Percentiles rank a stretch among this genome's conserved stretches.
Conservation (phyloP, 2,113 vertebrate genomes). For the Hirundichthys speculiger region DNA sequence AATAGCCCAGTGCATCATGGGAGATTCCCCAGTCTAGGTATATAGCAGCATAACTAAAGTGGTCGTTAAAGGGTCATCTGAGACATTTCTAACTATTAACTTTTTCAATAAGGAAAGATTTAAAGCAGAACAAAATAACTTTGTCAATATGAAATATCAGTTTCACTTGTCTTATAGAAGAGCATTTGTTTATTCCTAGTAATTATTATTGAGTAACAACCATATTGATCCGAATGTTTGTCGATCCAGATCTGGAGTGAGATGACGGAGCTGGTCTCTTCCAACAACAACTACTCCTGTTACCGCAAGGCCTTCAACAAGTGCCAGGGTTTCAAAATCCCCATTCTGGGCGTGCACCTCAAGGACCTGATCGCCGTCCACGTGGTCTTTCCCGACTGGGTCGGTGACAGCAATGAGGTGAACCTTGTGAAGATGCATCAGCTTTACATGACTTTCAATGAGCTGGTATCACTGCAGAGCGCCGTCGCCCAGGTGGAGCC, state of each 20-base stretch:
- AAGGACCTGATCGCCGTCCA: constrained; percentile 98
- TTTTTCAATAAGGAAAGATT: too few species aligned
- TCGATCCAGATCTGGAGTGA: constrained; percentile 89
- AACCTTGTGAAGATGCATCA: constrained; percentile 99
- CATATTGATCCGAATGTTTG: not conserved
- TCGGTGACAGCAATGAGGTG: constrained; percentile 87
- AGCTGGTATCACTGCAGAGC: constrained; percentile 92
- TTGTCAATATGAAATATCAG: too few species aligned
- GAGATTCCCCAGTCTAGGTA: too few species aligned
- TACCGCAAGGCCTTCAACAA: constrained; percentile 95
- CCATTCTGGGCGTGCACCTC: constrained; percentile 96
- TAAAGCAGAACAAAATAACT: too few species aligned
- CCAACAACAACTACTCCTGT: constrained; percentile 94
- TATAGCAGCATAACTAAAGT: too few species aligned
- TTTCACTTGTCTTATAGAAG: too few species aligned
- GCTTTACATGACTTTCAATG: constrained; percentile 93
- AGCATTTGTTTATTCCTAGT: too few species aligned
- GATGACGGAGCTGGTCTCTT: constrained; percentile 97
- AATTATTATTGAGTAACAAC: too few species aligned
- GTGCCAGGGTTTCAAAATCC: constrained; percentile 92
- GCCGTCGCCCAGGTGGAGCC: constrained; percentile 91
- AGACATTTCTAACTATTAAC: too few species aligned
- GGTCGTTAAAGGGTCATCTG: too few species aligned
- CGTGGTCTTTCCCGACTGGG: constrained; percentile 94
- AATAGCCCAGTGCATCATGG: too few species aligned